phyloP scores from a whole-genome alignment of 2,113 vertebrate species.

The Notothenia coriiceps region DNA sequence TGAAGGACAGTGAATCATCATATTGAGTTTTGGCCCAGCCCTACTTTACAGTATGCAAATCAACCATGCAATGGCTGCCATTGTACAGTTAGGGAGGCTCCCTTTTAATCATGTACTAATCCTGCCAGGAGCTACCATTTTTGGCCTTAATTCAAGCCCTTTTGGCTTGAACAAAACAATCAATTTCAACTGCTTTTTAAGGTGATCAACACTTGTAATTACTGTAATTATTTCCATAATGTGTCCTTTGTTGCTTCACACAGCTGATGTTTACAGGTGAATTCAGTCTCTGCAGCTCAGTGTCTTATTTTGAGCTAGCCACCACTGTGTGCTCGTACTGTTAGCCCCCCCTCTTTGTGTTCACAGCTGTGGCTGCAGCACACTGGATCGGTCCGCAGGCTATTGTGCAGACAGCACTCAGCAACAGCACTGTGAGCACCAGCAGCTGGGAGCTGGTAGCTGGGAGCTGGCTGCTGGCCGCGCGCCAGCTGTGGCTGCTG shows the following conservation, averaged over 20 bases:
- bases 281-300: not conserved
- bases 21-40: no score
- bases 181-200: not conserved
- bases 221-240: not conserved
- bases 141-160: not conserved
- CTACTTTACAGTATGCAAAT: no score
- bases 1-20: no score
- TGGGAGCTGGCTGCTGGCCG: slow-evolving; percentile 3
- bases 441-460: slow-evolving; percentile 28
- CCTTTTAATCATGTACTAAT: not conserved
- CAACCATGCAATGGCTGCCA: no score
- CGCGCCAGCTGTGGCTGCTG: slow-evolving; percentile 43
- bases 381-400: slow-evolving; percentile 48
- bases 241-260: not conserved
- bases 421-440: slow-evolving; percentile 41
- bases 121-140: not conserved
- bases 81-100: no score
- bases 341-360: slow-evolving; percentile 12
- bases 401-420: slow-evolving; percentile 43
- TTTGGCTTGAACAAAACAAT: not conserved
- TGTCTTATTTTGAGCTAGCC: slow-evolving; percentile 14
- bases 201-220: not conserved
- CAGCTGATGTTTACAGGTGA: not conserved
- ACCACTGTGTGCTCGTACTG: slow-evolving; percentile 14
- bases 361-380: slow-evolving; percentile 43